Percentiles rank a stretch among this genome's conserved stretches.
phyloP scores from a whole-genome alignment of 2,888 invertebrate species.

The Caenorhabditis becei region DNA sequence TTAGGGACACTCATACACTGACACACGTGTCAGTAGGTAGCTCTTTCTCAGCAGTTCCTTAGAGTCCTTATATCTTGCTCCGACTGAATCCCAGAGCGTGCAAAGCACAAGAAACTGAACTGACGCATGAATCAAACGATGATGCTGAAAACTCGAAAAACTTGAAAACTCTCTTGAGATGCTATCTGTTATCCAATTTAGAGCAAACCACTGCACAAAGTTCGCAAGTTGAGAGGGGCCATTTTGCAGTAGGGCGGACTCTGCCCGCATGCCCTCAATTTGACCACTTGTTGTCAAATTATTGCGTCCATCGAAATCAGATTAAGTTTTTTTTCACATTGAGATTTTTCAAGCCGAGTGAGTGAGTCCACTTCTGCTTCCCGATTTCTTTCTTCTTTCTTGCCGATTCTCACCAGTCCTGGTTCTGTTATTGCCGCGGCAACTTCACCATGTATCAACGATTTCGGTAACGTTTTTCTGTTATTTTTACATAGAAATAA shows the following conservation, averaged over 20 bases:
- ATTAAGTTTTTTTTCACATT: conserved; percentile 46
- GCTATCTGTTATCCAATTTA: conserved; percentile 17
- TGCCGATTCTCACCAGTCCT: conserved; percentile 2
- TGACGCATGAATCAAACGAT: conserved; percentile 8
- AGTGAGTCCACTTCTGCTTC: conserved; percentile 15
- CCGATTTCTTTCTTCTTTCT: not conserved
- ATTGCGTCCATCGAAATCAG: conserved; percentile 37
- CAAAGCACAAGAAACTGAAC: not conserved
- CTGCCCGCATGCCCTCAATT: conserved; percentile 48
- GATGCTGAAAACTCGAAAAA: conserved; percentile 6
- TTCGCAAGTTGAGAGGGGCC: conserved; percentile 19
- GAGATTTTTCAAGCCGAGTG: not conserved
- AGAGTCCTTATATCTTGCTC: too few relatives aligned
- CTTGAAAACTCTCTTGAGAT: conserved; percentile 9
- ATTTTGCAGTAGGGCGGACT: not conserved
- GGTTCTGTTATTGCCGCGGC: not conserved
- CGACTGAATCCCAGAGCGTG: not conserved
- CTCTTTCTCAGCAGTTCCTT: too few relatives aligned
- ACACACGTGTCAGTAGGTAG: too few relatives aligned
- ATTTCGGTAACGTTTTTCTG: conserved; percentile 40
- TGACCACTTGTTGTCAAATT: conserved; percentile 59
- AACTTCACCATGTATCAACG: conserved; percentile 31
- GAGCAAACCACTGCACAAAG: conserved; percentile 42
- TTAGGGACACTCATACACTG: too few relatives aligned
- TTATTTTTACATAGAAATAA: not conserved